Base-by-base conservation (phyloP, 2,888 invertebrate species). In the Boloria euphrosyne region DNA sequence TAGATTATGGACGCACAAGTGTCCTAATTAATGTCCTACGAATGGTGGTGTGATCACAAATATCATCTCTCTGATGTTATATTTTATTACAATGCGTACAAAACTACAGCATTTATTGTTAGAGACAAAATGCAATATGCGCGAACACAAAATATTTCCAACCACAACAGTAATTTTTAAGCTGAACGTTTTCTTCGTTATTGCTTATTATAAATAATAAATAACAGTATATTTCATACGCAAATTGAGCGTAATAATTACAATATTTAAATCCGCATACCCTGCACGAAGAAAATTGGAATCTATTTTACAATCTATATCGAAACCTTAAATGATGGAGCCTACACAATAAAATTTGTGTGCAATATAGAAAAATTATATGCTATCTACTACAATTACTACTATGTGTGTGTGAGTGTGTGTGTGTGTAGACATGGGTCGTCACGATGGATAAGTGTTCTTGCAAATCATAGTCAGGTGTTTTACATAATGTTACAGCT, bases 211-310 rank as follows among this genome's bases (percentile, higher is more conserved):
- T 44, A 69, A 69, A 55, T 31, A 67, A 70, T 65, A 63, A 68
- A 68, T 80, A 80, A 80, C 76, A 78, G 76, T 81, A 78, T 78
- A 76, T 78, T 77, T 78, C 77, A 79, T 80, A 80, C 79, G 76
- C 70, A 53, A 51, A 63, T 60, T 60, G 68, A 63, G 69, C 67
- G 69, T 62, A 65, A 62, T 47, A 63, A 68, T 70, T 68, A 68
- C 68, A 70, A 50, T 66, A 70, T 65, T 66, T 60, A 65, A 64
- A 65, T 54, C 68, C 75, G 80, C 76, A 82, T 88, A 89, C 89
- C 90, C 89, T 89, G 89, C 89, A 90, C 89, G 89, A 86, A 89
- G 84, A 86, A 88, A 85, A 87, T 87, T 87, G 83, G 81, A 85
- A 81, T 79, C 82, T 84, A 85, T 82, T 79, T 79, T 82, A 85